Percentiles rank a stretch among this genome's conserved stretches.
phyloP scores from a whole-genome alignment of 2,797 vertebrate species.

The Hoplostethus mediterraneus region DNA sequence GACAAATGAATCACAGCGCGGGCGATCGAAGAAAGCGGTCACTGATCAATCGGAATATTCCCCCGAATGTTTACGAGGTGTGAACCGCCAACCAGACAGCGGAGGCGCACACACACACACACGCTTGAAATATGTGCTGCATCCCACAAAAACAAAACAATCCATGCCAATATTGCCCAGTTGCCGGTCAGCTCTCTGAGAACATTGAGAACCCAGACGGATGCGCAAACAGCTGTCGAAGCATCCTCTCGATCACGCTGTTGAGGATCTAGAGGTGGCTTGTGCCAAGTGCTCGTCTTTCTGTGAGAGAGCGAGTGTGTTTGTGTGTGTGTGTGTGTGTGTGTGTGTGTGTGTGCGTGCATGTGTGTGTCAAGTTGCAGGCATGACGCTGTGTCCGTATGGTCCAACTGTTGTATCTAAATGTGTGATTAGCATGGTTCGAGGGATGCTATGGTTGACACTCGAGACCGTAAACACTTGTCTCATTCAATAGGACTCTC shows the following conservation, averaged over 20 bases:
- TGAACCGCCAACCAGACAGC: conserved; percentile 33
- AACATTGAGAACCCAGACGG: conserved; percentile 37
- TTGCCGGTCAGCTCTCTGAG: conserved; percentile 32
- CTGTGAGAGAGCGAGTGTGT: not conserved
- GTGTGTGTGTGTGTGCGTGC: conserved; percentile 4
- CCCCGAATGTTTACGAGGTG: conserved; percentile 2
- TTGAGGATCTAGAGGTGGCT: conserved; percentile 21
- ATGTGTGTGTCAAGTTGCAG: not conserved
- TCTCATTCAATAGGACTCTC: conserved; percentile 68
- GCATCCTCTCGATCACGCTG: conserved; percentile 41
- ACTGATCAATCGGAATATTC: conserved; percentile 42
- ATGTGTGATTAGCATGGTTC: conserved; percentile 49
- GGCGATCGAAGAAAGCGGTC: conserved; percentile 52
- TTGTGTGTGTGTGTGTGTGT: not conserved
- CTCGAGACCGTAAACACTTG: conserved; percentile 69
- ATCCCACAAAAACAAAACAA: conserved; percentile 4
- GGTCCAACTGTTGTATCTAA: conserved; percentile 51
- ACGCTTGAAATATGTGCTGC: not conserved
- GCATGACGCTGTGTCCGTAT: conserved; percentile 21
- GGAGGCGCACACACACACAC: not conserved
- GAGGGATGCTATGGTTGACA: conserved; percentile 60
- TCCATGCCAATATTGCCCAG: conserved; percentile 16
- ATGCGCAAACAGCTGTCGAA: conserved; percentile 49
- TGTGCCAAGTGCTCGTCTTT: conserved; percentile 31
- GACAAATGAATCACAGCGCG: conserved; percentile 56